Conservation (phyloP, 2,797 vertebrate species). For the Tokudaia tokunoshimensis region DNA sequence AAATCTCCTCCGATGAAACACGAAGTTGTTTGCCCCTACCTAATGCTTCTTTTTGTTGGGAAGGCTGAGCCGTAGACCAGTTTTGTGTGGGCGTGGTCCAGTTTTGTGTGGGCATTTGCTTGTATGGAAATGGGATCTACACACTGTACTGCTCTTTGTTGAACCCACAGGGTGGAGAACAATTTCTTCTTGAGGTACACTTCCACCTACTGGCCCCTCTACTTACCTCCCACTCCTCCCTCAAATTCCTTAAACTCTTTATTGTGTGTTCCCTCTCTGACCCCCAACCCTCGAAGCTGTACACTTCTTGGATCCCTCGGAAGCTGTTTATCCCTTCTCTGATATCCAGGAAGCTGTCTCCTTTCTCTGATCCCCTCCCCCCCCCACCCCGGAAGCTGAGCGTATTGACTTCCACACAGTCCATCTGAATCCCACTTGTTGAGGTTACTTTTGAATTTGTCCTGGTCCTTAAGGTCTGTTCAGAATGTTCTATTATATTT, state of each 20-base stretch:
- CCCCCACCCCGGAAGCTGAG: too few species aligned
- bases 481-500: conserved; percentile 27
- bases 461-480: not conserved
- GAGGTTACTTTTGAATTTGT: conserved; percentile 35
- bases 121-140: not conserved
- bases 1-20: not conserved
- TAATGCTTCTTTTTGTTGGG: not conserved
- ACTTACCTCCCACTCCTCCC: not conserved
- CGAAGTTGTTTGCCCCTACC: not conserved
- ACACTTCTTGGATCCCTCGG: too few species aligned
- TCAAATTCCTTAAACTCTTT: conserved; percentile 7
- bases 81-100: not conserved
- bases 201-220: not conserved
- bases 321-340: not conserved
- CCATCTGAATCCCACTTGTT: not conserved
- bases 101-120: not conserved
- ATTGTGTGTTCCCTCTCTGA: not conserved
- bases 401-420: not conserved
- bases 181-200: not conserved
- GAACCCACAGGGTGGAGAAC: not conserved
- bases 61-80: not conserved
- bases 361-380: not conserved
- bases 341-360: not conserved
- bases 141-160: not conserved
- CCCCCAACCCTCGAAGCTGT: not conserved